These are phyloP conservation scores for Papilio gigon DNA, from an alignment of 2,888 invertebrate species.

Conservation along the genomic window DNA sequence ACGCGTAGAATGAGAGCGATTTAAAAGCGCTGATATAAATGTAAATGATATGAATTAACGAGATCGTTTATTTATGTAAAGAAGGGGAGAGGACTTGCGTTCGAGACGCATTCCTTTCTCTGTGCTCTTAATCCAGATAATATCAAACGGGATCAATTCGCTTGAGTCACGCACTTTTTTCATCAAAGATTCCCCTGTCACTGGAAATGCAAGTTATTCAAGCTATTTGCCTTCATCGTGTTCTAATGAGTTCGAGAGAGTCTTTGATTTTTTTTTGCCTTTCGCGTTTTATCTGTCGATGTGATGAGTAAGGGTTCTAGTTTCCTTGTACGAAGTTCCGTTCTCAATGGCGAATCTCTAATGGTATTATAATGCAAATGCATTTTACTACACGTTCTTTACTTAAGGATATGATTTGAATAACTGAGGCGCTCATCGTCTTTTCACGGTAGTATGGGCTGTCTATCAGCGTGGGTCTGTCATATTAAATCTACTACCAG, in stretches of 20 bases:
- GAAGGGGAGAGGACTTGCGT: slow-evolving; percentile 29
- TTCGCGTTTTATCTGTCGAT: not conserved
- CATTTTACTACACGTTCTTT: not conserved
- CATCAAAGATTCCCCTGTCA: slow-evolving; percentile 31
- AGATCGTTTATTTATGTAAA: slow-evolving; percentile 35
- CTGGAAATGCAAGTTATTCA: slow-evolving; percentile 27
- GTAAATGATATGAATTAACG: slow-evolving; percentile 32
- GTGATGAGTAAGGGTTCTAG: not conserved
- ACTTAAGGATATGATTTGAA: not conserved
- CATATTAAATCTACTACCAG: not conserved
- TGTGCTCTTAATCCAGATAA: slow-evolving; percentile 35
- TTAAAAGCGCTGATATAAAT: slow-evolving; percentile 27
- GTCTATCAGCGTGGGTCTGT: not conserved
- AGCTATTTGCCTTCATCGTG: slow-evolving; percentile 34
- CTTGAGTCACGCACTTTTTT: slow-evolving; percentile 7
- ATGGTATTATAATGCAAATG: slow-evolving; percentile 9
- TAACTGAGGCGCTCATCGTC: not conserved
- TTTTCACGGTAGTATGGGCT: not conserved
- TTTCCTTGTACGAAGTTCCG: slow-evolving; percentile 14
- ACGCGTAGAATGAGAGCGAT: slow-evolving; percentile 19
- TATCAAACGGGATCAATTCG: slow-evolving; percentile 33
- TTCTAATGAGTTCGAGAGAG: slow-evolving; percentile 32
- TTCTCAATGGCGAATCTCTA: not conserved
- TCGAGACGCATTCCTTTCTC: slow-evolving; percentile 32
- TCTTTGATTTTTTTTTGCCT: slow-evolving; percentile 25